Conservation (phyloP, 92 coral and sea anemone species). For the Desmophyllum pertusum region DNA sequence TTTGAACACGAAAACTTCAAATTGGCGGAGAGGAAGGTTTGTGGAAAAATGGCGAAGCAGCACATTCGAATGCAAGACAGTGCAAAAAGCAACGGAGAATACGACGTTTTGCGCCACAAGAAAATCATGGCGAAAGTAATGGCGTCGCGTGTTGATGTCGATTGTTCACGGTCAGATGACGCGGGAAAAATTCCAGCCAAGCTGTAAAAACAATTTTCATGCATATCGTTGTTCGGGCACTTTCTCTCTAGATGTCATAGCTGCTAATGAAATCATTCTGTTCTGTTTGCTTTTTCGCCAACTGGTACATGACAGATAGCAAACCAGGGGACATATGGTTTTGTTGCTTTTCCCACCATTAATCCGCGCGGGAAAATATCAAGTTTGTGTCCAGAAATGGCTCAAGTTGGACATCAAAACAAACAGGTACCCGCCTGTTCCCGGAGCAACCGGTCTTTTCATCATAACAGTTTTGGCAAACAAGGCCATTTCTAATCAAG, state of each 20-base stretch:
- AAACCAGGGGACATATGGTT: constrained; percentile 18
- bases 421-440: constrained; percentile 44
- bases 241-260: neutral
- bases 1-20: constrained; percentile 1
- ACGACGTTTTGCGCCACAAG: neutral
- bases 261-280: neutral
- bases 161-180: neutral
- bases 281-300: constrained; percentile 20
- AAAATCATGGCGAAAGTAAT: constrained; percentile 1
- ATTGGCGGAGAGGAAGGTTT: no score
- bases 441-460: constrained; percentile 17
- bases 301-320: constrained; percentile 3
- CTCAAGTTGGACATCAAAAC: constrained; percentile 41
- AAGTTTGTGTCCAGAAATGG: constrained; percentile 17
- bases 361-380: constrained; percentile 45
- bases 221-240: neutral
- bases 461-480: constrained; percentile 18
- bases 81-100: neutral
- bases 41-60: neutral
- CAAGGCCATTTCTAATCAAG: neutral
- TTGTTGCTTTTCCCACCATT: neutral
- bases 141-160: neutral
- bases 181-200: constrained; percentile 2
- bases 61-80: neutral
- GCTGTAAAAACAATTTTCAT: constrained; percentile 23